phyloP scores from a whole-genome alignment of 2,113 vertebrate genomes.

The Phainopepla nitens region DNA sequence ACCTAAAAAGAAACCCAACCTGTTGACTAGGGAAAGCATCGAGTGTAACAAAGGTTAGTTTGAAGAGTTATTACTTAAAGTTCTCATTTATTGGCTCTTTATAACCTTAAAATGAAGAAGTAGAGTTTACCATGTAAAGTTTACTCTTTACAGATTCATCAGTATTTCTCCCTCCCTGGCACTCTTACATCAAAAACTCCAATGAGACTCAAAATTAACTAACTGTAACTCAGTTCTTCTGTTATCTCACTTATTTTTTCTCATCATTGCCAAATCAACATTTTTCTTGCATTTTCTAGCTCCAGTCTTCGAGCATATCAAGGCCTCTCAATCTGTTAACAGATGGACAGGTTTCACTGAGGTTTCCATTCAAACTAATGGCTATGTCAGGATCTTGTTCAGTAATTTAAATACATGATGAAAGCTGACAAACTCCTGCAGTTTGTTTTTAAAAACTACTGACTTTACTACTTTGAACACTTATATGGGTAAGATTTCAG shows the following conservation, averaged over 20 bases:
- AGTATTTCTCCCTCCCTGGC: not conserved
- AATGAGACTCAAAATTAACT: not conserved
- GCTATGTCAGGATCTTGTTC: not conserved
- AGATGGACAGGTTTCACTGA: not conserved
- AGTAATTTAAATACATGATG: not conserved
- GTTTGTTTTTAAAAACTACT: not conserved
- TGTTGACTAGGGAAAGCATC: not conserved
- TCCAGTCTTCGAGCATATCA: not conserved
- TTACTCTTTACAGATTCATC: not conserved
- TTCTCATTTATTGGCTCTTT: not conserved
- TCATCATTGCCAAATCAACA: not conserved
- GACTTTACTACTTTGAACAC: not conserved
- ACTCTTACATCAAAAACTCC: not conserved
- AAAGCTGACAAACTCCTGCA: not conserved
- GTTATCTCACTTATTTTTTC: not conserved
- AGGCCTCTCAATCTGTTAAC: not conserved
- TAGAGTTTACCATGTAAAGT: not conserved
- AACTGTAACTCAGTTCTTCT: not conserved
- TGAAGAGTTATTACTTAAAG: not conserved
- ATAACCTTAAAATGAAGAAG: not conserved
- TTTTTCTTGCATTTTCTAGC: not conserved
- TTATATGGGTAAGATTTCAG: not conserved
- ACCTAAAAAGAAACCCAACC: not conserved
- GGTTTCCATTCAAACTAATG: not conserved
- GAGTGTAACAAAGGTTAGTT: not conserved